Evolutionary conservation across 2,888 invertebrate genomes (phyloP).

Genomic region (Hoplodrina ambigua): DNA sequence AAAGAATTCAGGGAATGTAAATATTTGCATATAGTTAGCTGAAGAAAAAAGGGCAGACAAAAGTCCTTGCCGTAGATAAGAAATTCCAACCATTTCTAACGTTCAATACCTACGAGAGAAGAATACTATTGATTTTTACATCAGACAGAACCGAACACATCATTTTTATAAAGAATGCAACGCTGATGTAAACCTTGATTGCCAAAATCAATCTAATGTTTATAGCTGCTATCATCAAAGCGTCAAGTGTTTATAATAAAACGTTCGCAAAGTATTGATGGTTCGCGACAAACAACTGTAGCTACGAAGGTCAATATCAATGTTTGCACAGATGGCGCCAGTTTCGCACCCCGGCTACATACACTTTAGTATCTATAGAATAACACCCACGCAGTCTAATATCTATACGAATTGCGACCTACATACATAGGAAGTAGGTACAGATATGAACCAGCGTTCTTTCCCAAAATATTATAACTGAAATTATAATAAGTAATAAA

Average conservation of each 20-base stretch:
- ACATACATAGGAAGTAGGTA: slow-evolving; percentile 11
- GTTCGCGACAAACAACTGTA: slow-evolving; percentile 53
- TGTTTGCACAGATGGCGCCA: slow-evolving; percentile 74
- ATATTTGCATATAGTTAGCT: slow-evolving; percentile 27
- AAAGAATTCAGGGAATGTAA: background rate
- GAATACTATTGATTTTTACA: slow-evolving; percentile 49
- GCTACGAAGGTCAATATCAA: slow-evolving; percentile 73
- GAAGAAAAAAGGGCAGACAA: slow-evolving; percentile 17
- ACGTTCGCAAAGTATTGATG: slow-evolving; percentile 47
- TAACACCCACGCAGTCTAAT: slow-evolving; percentile 30
- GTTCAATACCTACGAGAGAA: slow-evolving; percentile 19
- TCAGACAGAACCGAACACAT: slow-evolving; percentile 14
- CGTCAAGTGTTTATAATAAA: slow-evolving; percentile 59
- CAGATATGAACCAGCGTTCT: slow-evolving; percentile 4
- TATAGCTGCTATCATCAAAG: slow-evolving; percentile 51
- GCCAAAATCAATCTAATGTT: slow-evolving; percentile 33
- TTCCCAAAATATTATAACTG: slow-evolving; percentile 13
- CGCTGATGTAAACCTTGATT: slow-evolving; percentile 9
- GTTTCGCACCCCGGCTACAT: slow-evolving; percentile 50
- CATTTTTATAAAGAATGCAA: slow-evolving; percentile 2
- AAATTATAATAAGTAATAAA: slow-evolving; percentile 15
- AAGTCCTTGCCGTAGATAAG: slow-evolving; percentile 4
- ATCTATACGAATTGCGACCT: slow-evolving; percentile 26
- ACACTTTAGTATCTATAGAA: slow-evolving; percentile 32
- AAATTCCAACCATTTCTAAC: slow-evolving; percentile 6